These are phyloP conservation scores for Gadus macrocephalus DNA, from an alignment of 2,113 vertebrate genomes.

Conservation along the genomic window DNA sequence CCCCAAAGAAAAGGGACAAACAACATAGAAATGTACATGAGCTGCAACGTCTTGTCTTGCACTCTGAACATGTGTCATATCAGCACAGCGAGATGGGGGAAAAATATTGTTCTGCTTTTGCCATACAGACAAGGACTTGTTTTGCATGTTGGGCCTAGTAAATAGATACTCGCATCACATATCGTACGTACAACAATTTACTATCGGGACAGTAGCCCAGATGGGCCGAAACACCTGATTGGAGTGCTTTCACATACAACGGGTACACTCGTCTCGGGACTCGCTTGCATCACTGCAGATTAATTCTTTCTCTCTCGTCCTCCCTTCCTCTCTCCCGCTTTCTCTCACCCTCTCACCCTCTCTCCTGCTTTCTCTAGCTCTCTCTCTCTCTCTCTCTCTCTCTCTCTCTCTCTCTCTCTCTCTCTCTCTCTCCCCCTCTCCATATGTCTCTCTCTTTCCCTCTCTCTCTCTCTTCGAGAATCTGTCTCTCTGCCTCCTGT, in stretches of 20 bases:
- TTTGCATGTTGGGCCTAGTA: slow-evolving; percentile 19
- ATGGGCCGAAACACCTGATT: neutral
- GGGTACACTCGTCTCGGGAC: neutral
- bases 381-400: neutral
- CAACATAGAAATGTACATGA: slow-evolving; percentile 33
- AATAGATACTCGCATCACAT: slow-evolving; percentile 12
- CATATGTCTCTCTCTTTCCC: neutral
- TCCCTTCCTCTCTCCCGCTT: neutral
- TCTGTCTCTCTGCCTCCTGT: neutral
- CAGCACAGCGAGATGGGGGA: neutral
- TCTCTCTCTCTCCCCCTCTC: neutral
- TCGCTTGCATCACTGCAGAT: too few species aligned
- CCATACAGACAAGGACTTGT: slow-evolving; percentile 25
- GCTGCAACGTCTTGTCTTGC: slow-evolving; percentile 16
- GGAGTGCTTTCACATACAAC: neutral
- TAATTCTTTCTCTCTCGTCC: neutral
- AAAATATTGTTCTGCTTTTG: neutral
- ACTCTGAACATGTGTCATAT: slow-evolving; percentile 14
- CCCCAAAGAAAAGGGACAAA: slow-evolving; percentile 7
- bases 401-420: neutral
- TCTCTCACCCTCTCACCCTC: neutral
- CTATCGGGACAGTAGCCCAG: neutral
- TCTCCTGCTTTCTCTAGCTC: neutral
- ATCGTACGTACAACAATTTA: slow-evolving; percentile 10
- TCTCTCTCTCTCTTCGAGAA: neutral